Evolutionary conservation across 2,888 invertebrate genomes (phyloP).

Genomic region (Oxytorus armatus): DNA sequence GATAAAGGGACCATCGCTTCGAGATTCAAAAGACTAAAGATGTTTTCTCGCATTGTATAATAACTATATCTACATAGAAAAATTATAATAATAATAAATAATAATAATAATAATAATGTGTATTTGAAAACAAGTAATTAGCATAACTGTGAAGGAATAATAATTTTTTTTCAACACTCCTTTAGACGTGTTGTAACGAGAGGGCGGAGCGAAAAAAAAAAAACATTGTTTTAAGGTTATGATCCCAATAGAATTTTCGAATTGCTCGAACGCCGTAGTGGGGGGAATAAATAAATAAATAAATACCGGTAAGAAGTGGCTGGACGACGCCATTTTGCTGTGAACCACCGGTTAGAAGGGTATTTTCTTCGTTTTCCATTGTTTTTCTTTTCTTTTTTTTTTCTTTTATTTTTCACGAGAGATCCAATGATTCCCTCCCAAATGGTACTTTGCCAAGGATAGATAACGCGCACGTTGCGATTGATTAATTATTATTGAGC

Average conservation of each 20-base stretch:
- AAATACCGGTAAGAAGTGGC: conserved; percentile 93
- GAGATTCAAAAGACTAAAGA: neutral
- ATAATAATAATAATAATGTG: too few relatives aligned
- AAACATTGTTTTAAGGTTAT: conserved; percentile 55
- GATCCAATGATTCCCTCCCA: conserved; percentile 5
- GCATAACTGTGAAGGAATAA: neutral
- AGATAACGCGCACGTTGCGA: conserved; percentile 27
- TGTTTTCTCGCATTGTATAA: too few relatives aligned
- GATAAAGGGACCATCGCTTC: neutral
- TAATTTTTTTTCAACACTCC: neutral
- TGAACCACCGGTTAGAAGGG: conserved; percentile 82
- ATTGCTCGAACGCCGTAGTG: neutral
- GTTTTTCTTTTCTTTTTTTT: conserved; percentile 61
- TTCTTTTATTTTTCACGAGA: conserved; percentile 55
- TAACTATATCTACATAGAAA: too few relatives aligned
- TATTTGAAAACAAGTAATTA: too few relatives aligned
- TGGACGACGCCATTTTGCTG: conserved; percentile 94
- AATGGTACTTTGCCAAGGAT: conserved; percentile 1
- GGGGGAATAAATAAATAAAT: conserved; percentile 20
- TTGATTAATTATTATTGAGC: neutral
- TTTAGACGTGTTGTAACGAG: neutral
- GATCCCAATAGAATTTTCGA: conserved; percentile 17
- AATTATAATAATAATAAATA: too few relatives aligned
- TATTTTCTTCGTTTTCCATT: conserved; percentile 63
- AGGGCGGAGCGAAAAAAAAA: conserved; percentile 11